These are phyloP conservation scores for Sebastiscus tertius DNA, from an alignment of 2,797 vertebrate species.

Conservation along the genomic window DNA sequence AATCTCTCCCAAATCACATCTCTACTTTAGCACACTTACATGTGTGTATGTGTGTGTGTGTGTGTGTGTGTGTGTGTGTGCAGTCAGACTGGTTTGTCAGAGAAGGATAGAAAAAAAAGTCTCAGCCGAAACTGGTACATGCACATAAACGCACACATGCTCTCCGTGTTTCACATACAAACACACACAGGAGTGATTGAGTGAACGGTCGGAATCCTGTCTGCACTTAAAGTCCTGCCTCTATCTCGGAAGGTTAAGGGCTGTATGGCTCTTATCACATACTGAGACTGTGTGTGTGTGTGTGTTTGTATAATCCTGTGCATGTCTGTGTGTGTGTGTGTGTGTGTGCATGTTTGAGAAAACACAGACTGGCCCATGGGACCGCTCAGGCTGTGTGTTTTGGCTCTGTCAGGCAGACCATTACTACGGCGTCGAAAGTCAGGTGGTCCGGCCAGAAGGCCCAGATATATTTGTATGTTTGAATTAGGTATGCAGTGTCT, in stretches of 20 bases:
- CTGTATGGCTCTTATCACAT: slow-evolving; percentile 61
- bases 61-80: slow-evolving; percentile 37
- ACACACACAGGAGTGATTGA: slow-evolving; percentile 54
- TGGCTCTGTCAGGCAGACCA: slow-evolving; percentile 69
- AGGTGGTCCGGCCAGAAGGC: slow-evolving; percentile 56
- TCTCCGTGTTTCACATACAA: slow-evolving; percentile 41
- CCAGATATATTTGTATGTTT: slow-evolving; percentile 56
- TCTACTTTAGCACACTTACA: slow-evolving; percentile 19
- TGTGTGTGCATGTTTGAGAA: slow-evolving; percentile 58
- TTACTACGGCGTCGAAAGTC: slow-evolving; percentile 66
- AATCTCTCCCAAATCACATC: slow-evolving; percentile 48
- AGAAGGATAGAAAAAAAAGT: slow-evolving; percentile 55
- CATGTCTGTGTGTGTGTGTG: slow-evolving; percentile 14
- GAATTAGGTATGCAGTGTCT: slow-evolving; percentile 19
- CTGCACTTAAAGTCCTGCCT: slow-evolving; percentile 53
- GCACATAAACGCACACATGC: slow-evolving; percentile 22
- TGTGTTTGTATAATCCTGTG: slow-evolving; percentile 48
- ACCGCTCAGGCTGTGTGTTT: slow-evolving; percentile 69
- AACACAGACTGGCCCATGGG: slow-evolving; percentile 72
- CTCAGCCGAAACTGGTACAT: slow-evolving; percentile 67
- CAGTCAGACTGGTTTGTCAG: slow-evolving; percentile 78
- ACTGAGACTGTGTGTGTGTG: slow-evolving; percentile 41
- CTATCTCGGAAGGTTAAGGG: slow-evolving; percentile 61
- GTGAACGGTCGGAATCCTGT: slow-evolving; percentile 46
- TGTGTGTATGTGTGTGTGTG: slow-evolving; percentile 31